Conservation (phyloP, 2,797 vertebrate genomes). For the Anguilla megastoma region DNA sequence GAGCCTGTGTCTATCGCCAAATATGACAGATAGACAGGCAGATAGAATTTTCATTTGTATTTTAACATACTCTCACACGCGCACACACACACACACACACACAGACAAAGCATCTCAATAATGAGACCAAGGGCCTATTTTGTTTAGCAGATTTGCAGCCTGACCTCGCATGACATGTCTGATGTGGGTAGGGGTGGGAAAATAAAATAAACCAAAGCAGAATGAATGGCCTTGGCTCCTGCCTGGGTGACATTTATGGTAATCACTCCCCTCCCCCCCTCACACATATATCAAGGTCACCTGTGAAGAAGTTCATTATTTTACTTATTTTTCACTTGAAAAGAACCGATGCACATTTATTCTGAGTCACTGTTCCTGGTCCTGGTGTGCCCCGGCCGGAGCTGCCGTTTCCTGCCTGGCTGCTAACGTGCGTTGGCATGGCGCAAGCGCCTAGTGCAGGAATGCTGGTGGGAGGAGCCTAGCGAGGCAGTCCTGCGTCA, state of each 20-base stretch:
- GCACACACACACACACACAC: background rate
- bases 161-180: conserved; percentile 41
- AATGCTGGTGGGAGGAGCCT: conserved; percentile 16
- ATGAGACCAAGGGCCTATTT: conserved; percentile 10
- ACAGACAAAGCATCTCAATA: background rate
- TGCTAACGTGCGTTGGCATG: background rate
- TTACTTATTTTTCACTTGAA: background rate
- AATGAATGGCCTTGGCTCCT: background rate
- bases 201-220: background rate
- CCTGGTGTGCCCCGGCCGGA: conserved; percentile 25
- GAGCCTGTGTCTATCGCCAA: background rate
- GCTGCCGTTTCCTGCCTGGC: conserved; percentile 34
- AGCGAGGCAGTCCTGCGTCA: background rate
- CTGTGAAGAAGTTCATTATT: background rate
- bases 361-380: conserved; percentile 32
- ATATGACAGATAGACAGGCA: background rate
- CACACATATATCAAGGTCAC: background rate
- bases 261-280: background rate
- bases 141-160: background rate
- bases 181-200: background rate
- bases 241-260: background rate
- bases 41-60: too few species aligned
- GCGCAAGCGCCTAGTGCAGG: background rate
- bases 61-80: background rate
- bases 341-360: background rate